These are phyloP conservation scores for Pedicia rivosa DNA, from an alignment of 2,888 invertebrate genomes.

Conservation along the genomic window DNA sequence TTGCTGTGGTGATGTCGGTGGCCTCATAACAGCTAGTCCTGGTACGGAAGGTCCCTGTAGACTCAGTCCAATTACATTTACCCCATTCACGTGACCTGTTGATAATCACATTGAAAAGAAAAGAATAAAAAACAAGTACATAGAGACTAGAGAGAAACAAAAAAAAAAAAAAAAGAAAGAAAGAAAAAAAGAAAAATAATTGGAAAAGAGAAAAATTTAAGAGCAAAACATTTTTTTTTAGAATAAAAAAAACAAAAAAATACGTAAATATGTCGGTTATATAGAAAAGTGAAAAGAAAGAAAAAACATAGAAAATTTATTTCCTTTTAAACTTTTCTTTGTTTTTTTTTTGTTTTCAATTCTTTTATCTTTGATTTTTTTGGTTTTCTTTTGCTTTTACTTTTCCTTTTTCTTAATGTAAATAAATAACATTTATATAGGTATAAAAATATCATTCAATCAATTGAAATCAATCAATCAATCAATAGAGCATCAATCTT, in stretches of 20 bases:
- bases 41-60: constrained; percentile 37
- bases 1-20: constrained; percentile 16
- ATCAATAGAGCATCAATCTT: constrained; percentile 4
- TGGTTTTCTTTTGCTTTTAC: no score
- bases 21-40: constrained; percentile 26
- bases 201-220: not conserved
- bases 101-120: constrained; percentile 11
- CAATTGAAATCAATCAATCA: no score
- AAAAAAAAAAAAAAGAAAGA: not conserved
- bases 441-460: no score
- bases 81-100: constrained; percentile 52
- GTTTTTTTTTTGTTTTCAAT: no score
- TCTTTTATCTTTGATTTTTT: no score
- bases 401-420: no score
- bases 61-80: constrained; percentile 48
- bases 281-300: no score
- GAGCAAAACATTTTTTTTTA: not conserved
- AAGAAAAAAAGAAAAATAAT: not conserved
- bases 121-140: constrained; percentile 3
- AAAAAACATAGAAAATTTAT: no score
- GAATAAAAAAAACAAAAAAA: not conserved
- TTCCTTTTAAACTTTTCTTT: no score
- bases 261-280: not conserved
- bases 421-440: no score
- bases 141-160: not conserved